A percentile compares a stretch with the other conserved stretches of the same genome.
phyloP scores from a whole-genome alignment of 2,888 invertebrate genomes.

The Sphaerophoria taeniata region DNA sequence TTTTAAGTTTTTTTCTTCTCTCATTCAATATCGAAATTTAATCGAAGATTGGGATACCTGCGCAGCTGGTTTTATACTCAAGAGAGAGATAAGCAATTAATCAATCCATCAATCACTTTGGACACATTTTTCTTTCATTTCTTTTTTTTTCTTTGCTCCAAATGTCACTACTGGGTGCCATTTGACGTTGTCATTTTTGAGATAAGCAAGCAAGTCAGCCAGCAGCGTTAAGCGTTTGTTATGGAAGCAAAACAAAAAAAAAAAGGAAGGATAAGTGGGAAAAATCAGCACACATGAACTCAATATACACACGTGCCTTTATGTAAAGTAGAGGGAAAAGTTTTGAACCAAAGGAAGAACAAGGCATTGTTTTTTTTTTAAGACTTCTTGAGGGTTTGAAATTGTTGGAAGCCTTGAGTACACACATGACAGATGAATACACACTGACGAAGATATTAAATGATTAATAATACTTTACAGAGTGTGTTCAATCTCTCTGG shows the following conservation, averaged over 20 bases:
- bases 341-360: conserved; percentile 20
- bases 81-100: conserved; percentile 68
- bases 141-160: background rate
- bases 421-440: conserved; percentile 66
- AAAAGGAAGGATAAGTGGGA: conserved; percentile 17
- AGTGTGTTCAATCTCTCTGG: conserved; percentile 49
- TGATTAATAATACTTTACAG: conserved; percentile 58
- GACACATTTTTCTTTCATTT: conserved; percentile 49
- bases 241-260: background rate
- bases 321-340: conserved; percentile 27
- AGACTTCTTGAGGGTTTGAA: conserved; percentile 1
- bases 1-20: background rate
- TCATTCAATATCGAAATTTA: conserved; percentile 20
- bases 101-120: conserved; percentile 72
- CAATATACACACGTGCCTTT: conserved; percentile 47
- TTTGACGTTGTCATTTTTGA: conserved; percentile 27
- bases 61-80: conserved; percentile 60
- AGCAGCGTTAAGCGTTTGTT: background rate
- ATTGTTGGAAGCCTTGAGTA: conserved; percentile 1
- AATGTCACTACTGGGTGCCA: conserved; percentile 31
- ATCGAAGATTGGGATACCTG: conserved; percentile 60
- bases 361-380: conserved; percentile 2
- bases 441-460: conserved; percentile 52
- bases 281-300: conserved; percentile 18
- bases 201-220: conserved; percentile 49